phyloP scores from a whole-genome alignment of 2,797 vertebrate genomes.

The Silurus lanzhouensis region DNA sequence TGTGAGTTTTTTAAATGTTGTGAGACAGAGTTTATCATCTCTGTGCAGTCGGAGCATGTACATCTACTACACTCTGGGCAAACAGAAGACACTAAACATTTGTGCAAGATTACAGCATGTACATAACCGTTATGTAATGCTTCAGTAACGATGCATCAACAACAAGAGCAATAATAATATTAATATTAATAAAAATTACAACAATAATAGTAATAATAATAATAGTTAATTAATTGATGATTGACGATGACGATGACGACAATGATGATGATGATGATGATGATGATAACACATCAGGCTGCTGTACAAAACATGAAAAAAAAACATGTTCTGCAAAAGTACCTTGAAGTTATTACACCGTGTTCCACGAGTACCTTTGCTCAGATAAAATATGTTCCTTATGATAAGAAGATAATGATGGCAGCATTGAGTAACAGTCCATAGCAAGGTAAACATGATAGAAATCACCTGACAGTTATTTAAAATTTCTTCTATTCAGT shows the following conservation, averaged over 20 bases:
- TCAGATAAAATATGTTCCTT: not conserved
- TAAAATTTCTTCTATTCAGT: constrained; percentile 9
- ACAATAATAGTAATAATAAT: not conserved
- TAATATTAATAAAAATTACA: not conserved
- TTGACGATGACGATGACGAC: not conserved
- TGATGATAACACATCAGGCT: not conserved
- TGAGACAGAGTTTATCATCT: not conserved
- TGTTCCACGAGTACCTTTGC: not conserved
- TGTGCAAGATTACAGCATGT: not conserved
- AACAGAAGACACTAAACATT: constrained; percentile 9
- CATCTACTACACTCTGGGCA: not conserved
- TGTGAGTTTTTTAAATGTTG: not conserved
- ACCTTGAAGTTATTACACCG: not conserved
- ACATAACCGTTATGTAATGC: not conserved
- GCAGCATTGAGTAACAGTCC: not conserved
- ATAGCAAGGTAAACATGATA: constrained; percentile 6
- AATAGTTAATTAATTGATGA: not conserved
- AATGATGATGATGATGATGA: not conserved
- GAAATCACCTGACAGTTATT: not conserved
- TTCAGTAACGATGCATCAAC: not conserved
- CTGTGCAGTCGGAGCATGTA: not conserved
- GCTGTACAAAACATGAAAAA: too few relatives aligned
- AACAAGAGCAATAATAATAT: not conserved
- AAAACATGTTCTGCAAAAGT: not conserved
- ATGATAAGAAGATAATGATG: not conserved